Percentiles rank a stretch among this genome's conserved stretches.
These are phyloP conservation scores for Sebastes oblongus DNA, from an alignment of 2,797 vertebrate species.

Conservation along the genomic window DNA sequence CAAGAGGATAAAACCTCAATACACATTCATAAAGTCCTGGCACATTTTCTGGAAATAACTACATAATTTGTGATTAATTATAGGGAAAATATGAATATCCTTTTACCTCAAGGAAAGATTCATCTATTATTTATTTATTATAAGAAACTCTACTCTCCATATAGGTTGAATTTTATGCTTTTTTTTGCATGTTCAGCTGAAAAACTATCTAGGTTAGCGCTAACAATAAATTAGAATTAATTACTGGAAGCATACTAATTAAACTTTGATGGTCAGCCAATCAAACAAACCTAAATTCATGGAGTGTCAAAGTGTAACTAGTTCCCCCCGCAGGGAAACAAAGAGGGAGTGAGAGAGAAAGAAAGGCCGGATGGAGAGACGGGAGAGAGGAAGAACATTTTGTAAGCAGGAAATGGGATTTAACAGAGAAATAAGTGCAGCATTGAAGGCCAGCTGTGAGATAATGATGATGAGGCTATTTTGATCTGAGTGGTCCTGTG, in stretches of 20 bases:
- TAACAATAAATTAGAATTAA: neutral
- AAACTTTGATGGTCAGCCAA: neutral
- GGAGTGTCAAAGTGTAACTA: neutral
- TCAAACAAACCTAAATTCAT: neutral
- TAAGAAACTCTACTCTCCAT: neutral
- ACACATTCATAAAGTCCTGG: neutral
- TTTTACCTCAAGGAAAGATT: neutral
- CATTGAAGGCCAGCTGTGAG: conserved; percentile 60
- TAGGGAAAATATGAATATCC: neutral
- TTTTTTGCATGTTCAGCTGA: neutral
- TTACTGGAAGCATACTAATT: neutral
- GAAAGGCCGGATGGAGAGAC: neutral
- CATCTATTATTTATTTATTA: neutral
- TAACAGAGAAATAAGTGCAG: neutral
- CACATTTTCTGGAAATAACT: neutral
- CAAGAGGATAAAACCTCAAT: neutral
- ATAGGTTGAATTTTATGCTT: neutral
- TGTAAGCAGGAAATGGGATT: conserved; percentile 45
- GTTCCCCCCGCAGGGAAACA: neutral
- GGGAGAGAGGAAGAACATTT: neutral
- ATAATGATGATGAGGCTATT: conserved; percentile 57
- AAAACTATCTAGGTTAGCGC: neutral
- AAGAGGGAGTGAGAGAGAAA: neutral
- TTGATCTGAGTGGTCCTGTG: conserved; percentile 28
- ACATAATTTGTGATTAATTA: neutral